Evolutionary conservation across 92 coral and sea anemone genomes (phyloP), one percentile per base, ranked within the genome.

Genomic region (Blastomussa wellsi): DNA sequence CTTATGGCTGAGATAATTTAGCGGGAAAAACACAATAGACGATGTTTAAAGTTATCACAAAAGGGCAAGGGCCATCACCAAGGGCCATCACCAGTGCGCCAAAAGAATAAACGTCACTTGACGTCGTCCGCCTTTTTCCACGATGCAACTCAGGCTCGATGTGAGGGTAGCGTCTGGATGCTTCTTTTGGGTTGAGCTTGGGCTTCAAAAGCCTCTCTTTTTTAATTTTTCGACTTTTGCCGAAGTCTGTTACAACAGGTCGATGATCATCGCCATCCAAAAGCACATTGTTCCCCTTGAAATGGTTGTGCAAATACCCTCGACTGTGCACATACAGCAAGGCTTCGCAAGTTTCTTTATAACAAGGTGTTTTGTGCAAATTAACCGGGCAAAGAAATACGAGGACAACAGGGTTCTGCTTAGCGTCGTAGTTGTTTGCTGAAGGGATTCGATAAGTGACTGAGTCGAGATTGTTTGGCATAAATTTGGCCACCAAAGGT

Each of bases 251-350:
- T 0, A 86, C 72, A 16, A 86, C 31, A 29, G 90, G 86, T 14
- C 62, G 19, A 37, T 36, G 49, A 7, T 26, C 20, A 35, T 32
- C 7, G 14, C 77, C 68, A 14, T 57, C 41, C 24, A 77, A 26
- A 5, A 85, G 48, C 1, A 77, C 64, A 41, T 85, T 85, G 71
- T 85, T 85, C 5, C 76, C 88, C 33, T 85, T 85, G 20, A 49
- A 35, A 49, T 71, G 79, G 19, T 80, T 80, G 44, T 86, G 81
- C 2, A 86, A 80, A 51, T 79, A 86, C 9, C 90, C 90, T 28
- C 55, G 69, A 31, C 57, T 57, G 35, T 86, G 86, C 4, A 86
- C 26, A 24, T 53, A 73, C 10, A 24, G 19, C 33, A 86, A 44
- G 20, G 85, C 33, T 4, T 71, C 49, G 47, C 80, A 53, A 7